Conservation (phyloP, 2,797 vertebrate genomes). For the Neosalanx taihuensis region DNA sequence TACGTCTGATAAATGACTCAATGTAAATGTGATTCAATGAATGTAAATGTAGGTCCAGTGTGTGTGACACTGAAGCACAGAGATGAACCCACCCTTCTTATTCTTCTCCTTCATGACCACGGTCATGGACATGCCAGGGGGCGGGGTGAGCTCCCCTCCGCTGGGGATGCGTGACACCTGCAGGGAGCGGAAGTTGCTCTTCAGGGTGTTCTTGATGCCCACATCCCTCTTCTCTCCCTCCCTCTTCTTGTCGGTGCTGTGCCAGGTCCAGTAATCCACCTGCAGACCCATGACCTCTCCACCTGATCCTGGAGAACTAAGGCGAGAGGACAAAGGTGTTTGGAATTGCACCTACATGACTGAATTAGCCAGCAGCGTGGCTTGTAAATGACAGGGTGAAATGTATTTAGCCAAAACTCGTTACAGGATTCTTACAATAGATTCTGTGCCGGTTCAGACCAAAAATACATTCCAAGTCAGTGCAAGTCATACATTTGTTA, state of each 20-base stretch:
- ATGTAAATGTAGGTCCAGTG: no score
- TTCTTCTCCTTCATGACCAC: conserved; percentile 83
- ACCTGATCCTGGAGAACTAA: conserved; percentile 72
- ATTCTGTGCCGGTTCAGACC: no score
- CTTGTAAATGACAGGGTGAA: no score
- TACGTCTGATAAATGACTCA: no score
- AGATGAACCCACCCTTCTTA: conserved; percentile 73
- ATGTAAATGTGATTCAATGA: no score
- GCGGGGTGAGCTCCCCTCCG: conserved; percentile 71
- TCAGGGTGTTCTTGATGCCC: conserved; percentile 78
- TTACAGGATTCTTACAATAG: no score
- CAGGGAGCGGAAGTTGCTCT: conserved; percentile 81
- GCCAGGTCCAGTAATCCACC: conserved; percentile 82
- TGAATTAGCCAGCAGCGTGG: no score
- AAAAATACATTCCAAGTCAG: no score
- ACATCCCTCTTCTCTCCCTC: conserved; percentile 78
- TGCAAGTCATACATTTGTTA: no score
- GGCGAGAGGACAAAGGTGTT: background rate
- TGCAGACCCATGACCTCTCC: conserved; percentile 80
- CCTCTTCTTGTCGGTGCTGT: conserved; percentile 72
- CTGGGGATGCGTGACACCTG: conserved; percentile 77
- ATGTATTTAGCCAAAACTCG: no score
- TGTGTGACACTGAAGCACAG: no score
- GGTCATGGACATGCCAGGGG: conserved; percentile 80
- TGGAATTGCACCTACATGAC: no score